Percentiles rank a stretch among this genome's conserved stretches.
Conservation (phyloP, 53 echinoderm and acorn worm species). For the Paelopatides confundens region DNA sequence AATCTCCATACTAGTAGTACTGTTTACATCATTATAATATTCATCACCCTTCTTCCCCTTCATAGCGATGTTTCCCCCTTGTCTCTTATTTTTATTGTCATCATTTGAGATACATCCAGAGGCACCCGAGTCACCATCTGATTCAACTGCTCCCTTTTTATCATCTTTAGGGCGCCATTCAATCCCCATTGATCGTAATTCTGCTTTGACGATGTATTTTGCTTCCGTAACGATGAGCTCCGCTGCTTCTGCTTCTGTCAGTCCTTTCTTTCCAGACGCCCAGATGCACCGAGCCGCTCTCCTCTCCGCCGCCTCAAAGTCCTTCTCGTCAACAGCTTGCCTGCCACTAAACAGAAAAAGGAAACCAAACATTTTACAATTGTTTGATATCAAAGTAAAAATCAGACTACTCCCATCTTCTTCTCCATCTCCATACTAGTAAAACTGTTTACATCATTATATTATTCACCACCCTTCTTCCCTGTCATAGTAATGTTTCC, state of each 20-base stretch:
- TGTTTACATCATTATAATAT: not conserved
- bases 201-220: slow-evolving; percentile 76
- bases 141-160: not conserved
- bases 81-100: not conserved
- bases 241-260: slow-evolving; percentile 95
- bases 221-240: slow-evolving; percentile 86
- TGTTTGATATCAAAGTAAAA: too few species aligned
- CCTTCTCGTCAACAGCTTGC: slow-evolving; percentile 82
- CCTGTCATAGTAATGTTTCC: not conserved
- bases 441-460: not conserved
- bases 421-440: not conserved
- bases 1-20: not conserved
- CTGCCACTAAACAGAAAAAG: slow-evolving; percentile 73
- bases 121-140: not conserved
- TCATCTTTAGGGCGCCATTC: slow-evolving; percentile 64
- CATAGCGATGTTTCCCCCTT: not conserved
- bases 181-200: slow-evolving; percentile 78
- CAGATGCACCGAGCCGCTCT: slow-evolving; percentile 91
- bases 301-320: slow-evolving; percentile 89
- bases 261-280: slow-evolving; percentile 96
- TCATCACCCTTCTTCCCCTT: not conserved
- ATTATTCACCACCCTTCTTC: not conserved
- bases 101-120: not conserved
- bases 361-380: too few species aligned
- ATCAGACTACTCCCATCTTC: too few species aligned